These are phyloP conservation scores for Vandiemenella viatica DNA, from an alignment of 2,888 invertebrate genomes.

Conservation along the genomic window DNA sequence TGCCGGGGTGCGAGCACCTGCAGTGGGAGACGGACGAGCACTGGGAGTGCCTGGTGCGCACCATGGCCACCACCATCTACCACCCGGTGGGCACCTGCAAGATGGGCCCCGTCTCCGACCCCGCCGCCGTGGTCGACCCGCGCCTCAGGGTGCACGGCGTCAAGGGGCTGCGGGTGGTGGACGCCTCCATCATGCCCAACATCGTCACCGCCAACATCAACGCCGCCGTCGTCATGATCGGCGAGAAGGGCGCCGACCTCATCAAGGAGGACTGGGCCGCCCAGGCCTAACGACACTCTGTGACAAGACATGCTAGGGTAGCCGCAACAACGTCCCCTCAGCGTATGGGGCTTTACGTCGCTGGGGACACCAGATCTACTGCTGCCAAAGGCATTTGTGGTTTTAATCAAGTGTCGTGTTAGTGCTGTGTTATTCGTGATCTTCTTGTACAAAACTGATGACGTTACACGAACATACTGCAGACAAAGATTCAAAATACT, in stretches of 20 bases:
- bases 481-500: no score
- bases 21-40: slow-evolving; percentile 50
- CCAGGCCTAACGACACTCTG: no score
- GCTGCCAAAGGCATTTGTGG: no score
- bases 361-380: no score
- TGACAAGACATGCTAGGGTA: no score
- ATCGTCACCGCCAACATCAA: slow-evolving; percentile 81
- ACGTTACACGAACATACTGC: no score
- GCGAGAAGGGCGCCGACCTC: slow-evolving; percentile 73
- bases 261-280: slow-evolving; percentile 80
- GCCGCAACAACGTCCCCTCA: no score
- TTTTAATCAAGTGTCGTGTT: no score
- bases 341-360: no score
- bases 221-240: slow-evolving; percentile 81
- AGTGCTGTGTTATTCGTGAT: no score
- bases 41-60: slow-evolving; percentile 72
- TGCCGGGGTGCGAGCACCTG: slow-evolving; percentile 49
- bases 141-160: slow-evolving; percentile 58
- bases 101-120: slow-evolving; percentile 70
- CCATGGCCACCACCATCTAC: slow-evolving; percentile 78
- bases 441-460: no score
- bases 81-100: slow-evolving; percentile 79
- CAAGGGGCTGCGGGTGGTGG: slow-evolving; percentile 62
- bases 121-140: slow-evolving; percentile 68
- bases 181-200: slow-evolving; percentile 78